Conservation (phyloP, 2,113 vertebrate genomes). For the Boulengeromyrus knoepffleri region DNA sequence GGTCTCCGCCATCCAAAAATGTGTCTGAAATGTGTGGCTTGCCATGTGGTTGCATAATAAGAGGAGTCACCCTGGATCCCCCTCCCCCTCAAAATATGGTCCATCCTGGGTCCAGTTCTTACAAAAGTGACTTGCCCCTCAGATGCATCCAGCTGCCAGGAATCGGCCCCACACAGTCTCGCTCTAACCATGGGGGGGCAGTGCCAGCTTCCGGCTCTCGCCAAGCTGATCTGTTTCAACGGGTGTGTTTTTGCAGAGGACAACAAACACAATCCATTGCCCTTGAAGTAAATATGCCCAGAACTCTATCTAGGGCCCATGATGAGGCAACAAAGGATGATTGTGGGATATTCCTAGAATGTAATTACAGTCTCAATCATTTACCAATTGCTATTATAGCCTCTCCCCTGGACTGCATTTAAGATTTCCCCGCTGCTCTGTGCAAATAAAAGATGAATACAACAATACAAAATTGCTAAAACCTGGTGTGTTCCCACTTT, state of each 20-base stretch:
- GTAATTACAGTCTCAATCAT: conserved; percentile 48
- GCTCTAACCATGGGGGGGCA: background rate
- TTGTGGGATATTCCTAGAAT: conserved; percentile 39
- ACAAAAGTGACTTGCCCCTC: background rate
- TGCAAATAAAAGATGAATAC: conserved; percentile 10
- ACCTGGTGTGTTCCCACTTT: background rate
- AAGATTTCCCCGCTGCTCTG: background rate
- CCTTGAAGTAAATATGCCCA: conserved; percentile 44
- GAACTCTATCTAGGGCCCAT: conserved; percentile 45
- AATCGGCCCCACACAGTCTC: background rate
- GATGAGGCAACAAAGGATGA: conserved; percentile 44
- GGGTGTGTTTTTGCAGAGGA: background rate
- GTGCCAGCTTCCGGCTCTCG: background rate
- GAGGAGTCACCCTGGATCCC: background rate
- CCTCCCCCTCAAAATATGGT: background rate
- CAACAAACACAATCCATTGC: conserved; percentile 20
- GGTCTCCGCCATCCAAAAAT: too few relatives aligned
- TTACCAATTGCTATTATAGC: conserved; percentile 37
- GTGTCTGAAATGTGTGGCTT: too few relatives aligned
- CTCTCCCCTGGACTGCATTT: conserved; percentile 31
- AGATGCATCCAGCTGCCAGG: background rate
- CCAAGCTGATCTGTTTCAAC: background rate
- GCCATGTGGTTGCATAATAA: background rate
- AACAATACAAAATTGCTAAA: conserved; percentile 2
- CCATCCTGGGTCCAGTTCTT: background rate